Conservation (phyloP, 2,888 invertebrate species). For the Synanthedon andrenaeformis region DNA sequence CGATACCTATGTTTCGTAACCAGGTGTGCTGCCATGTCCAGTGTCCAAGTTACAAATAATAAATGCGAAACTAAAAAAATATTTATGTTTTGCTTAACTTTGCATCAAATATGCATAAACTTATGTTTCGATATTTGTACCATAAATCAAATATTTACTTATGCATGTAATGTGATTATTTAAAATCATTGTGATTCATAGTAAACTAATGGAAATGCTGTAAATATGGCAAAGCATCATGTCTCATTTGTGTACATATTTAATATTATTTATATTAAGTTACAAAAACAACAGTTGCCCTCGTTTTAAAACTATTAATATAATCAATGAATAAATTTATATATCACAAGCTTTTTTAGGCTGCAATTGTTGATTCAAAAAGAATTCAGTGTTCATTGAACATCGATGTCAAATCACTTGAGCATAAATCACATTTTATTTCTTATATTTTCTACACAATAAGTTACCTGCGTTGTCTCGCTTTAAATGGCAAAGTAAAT, state of each 20-base stretch:
- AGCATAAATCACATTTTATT: too few relatives aligned
- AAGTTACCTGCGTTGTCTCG: too few relatives aligned
- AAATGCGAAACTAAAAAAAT: constrained; percentile 33
- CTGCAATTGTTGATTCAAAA: too few relatives aligned
- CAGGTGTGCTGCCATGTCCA: constrained; percentile 48
- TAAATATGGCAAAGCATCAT: not conserved
- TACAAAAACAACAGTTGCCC: not conserved
- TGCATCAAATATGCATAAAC: not conserved
- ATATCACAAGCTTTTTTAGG: too few relatives aligned
- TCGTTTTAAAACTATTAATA: too few relatives aligned
- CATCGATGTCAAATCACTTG: too few relatives aligned
- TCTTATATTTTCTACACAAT: too few relatives aligned
- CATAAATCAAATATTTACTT: not conserved
- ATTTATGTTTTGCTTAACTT: not conserved
- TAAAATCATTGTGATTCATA: too few relatives aligned
- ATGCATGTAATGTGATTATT: too few relatives aligned
- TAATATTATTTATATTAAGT: not conserved
- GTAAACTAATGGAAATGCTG: not conserved
- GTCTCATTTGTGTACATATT: not conserved
- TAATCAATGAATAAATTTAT: too few relatives aligned
- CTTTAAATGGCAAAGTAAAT: too few relatives aligned
- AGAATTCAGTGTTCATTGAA: too few relatives aligned
- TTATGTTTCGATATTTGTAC: not conserved
- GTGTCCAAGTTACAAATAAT: constrained; percentile 34
- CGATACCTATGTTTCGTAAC: constrained; percentile 3